Conservation (phyloP, 2,797 vertebrate genomes). For the Sebastes taczanowskii region DNA sequence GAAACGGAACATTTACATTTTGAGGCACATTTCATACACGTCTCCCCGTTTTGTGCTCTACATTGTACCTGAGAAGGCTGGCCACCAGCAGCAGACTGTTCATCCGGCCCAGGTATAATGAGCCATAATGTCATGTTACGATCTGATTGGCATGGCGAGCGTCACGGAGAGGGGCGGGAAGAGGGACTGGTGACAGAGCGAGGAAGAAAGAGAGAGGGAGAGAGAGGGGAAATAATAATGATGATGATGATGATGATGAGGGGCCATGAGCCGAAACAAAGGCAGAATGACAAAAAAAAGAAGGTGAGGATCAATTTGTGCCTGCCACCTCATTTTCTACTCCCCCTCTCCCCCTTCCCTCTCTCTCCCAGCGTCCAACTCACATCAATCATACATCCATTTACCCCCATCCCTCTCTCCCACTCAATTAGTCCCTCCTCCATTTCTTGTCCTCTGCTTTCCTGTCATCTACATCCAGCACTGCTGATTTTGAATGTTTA, state of each 20-base stretch:
- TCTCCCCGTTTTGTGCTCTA: not conserved
- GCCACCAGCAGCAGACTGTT: slow-evolving; percentile 24
- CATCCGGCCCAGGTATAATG: slow-evolving; percentile 67
- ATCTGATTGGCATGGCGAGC: slow-evolving; percentile 67
- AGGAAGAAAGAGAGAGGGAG: slow-evolving; percentile 16
- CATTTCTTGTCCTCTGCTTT: slow-evolving; percentile 46
- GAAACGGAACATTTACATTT: slow-evolving; percentile 35
- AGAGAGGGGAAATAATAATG: slow-evolving; percentile 39
- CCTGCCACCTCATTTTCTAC: slow-evolving; percentile 50
- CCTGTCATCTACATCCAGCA: slow-evolving; percentile 33
- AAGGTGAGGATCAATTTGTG: slow-evolving; percentile 66
- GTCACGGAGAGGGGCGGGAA: slow-evolving; percentile 57
- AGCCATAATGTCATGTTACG: slow-evolving; percentile 69
- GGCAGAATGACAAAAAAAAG: slow-evolving; percentile 55
- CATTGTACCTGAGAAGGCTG: slow-evolving; percentile 7
- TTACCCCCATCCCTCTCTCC: slow-evolving; percentile 60
- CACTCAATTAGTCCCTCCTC: slow-evolving; percentile 61
- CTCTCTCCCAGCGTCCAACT: slow-evolving; percentile 63
- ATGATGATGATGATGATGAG: slow-evolving; percentile 70
- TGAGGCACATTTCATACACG: not conserved
- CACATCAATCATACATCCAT: slow-evolving; percentile 75
- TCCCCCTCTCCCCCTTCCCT: slow-evolving; percentile 9
- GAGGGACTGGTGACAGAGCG: slow-evolving; percentile 41
- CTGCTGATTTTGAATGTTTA: slow-evolving; percentile 24
- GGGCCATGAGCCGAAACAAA: slow-evolving; percentile 72